Percentiles rank a stretch among this genome's conserved stretches.
These are phyloP conservation scores for Drosophila tanythrix DNA, from an alignment of 2,888 invertebrate genomes.

Conservation along the genomic window DNA sequence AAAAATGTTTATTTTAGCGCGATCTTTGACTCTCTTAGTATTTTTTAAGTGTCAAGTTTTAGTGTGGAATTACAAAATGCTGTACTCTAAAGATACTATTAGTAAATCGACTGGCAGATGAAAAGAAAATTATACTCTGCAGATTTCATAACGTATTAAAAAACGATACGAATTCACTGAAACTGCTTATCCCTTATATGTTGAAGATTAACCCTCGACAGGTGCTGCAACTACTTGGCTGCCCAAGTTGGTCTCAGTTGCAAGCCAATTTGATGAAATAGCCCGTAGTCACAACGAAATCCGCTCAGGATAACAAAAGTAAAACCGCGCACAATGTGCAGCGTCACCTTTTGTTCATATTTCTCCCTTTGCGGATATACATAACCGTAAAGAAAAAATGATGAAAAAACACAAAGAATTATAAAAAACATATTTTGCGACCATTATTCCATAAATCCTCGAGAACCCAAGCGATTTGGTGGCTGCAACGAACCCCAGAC, in stretches of 20 bases:
- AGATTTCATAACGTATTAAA: background rate
- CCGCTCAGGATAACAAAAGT: conserved; percentile 48
- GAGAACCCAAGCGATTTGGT: conserved; percentile 36
- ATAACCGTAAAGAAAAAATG: conserved; percentile 24
- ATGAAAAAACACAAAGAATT: conserved; percentile 30
- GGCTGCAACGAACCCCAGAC: conserved; percentile 32
- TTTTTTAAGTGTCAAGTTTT: background rate
- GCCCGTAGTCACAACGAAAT: conserved; percentile 61
- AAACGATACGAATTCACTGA: background rate
- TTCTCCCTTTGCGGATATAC: conserved; percentile 25
- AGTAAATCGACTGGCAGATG: background rate
- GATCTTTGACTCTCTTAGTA: background rate
- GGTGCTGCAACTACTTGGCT: conserved; percentile 38
- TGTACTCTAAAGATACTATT: background rate
- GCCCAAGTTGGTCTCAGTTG: conserved; percentile 40
- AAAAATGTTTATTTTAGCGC: background rate
- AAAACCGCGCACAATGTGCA: conserved; percentile 44
- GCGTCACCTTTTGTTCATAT: conserved; percentile 53
- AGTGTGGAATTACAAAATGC: too few relatives aligned
- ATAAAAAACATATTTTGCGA: conserved; percentile 62
- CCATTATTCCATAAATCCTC: conserved; percentile 75
- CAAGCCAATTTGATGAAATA: conserved; percentile 52
- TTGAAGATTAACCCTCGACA: conserved; percentile 39
- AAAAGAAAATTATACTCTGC: background rate
- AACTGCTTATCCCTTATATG: background rate